Evolutionary conservation across 2,888 invertebrate species (phyloP), one percentile per base, ranked within the genome.

Genomic region (Netelia melanura): DNA sequence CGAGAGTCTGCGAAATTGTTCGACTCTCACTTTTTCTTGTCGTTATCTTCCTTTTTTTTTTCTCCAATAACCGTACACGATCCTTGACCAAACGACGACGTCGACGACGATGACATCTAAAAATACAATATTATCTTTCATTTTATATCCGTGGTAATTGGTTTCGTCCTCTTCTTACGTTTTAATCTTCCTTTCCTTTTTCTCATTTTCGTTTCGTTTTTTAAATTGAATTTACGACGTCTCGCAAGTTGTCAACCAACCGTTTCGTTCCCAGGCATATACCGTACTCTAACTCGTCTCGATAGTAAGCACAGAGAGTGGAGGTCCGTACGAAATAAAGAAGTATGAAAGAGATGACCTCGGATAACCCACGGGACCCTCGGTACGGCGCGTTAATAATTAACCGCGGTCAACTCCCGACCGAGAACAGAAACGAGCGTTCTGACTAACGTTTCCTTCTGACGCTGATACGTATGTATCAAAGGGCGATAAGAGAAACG

Each of bases 1-100:
- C 23, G 23, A 58, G 71, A 71, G 71, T 21, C 71, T n/a, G n/a
- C 43, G 9, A 44, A 71, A 81, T 82, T 65, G 56, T 82, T 64
- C 58, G 21, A 61, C 77, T 77, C 77, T 56, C 72, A 78, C 65
- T 78, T 83, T 82, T 77, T 65, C 23, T 56, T 8, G 11, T 38
- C 6, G 38, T 38, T 38, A 6, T 54, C 11, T 54, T 11, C 3
- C 14, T 54, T 5, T 54, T 11, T 54, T 11, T 54, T 10, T 54
- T 11, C 54, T 54, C 14, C 54, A 54, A 54, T 38, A 38, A 38
- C 6, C 38, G 38, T 38, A 38, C 38, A 38, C 38, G 38, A 38
- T 38, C 38, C 38, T 38, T 38, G 38, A 38, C 38, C 38, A 38
- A 38, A 38, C 38, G 38, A 38, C 38, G 38, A 38, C 6, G 38